Conservation (phyloP, 2,113 vertebrate species). For the Charina bottae region DNA sequence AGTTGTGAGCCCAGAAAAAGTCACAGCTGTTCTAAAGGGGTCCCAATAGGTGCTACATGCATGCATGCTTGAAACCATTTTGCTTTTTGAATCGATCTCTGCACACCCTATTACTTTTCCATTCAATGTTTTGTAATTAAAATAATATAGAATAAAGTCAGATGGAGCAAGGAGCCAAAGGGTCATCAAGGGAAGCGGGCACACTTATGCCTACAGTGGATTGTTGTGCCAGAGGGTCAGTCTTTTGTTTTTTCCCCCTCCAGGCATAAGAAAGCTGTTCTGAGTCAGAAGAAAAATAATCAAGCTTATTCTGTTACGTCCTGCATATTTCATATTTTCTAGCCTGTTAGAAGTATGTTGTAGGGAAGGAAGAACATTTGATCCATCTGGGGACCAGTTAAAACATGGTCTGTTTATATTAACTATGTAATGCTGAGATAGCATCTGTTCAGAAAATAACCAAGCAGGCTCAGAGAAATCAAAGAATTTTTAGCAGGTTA, state of each 20-base stretch:
- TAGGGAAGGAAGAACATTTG: not conserved
- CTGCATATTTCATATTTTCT: not conserved
- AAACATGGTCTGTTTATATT: not conserved
- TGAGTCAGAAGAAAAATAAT: not conserved
- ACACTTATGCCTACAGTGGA: not conserved
- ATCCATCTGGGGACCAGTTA: not conserved
- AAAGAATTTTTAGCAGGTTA: conserved; percentile 37
- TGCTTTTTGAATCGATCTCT: not conserved
- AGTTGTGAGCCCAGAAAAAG: not conserved
- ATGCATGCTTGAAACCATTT: not conserved
- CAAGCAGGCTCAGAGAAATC: conserved; percentile 48
- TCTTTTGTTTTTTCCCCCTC: too few species aligned
- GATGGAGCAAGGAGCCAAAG: not conserved
- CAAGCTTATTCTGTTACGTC: not conserved
- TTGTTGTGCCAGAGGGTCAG: not conserved
- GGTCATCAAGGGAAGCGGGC: not conserved
- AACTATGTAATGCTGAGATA: conserved; percentile 55
- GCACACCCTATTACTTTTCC: not conserved
- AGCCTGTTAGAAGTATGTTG: not conserved
- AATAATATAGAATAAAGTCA: not conserved
- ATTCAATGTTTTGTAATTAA: not conserved
- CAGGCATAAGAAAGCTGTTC: not conserved
- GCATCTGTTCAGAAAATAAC: conserved; percentile 55
- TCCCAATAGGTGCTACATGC: not conserved
- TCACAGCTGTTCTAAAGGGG: not conserved